phyloP scores from a whole-genome alignment of 2,888 invertebrate species.

The Pediacus dermestoides region DNA sequence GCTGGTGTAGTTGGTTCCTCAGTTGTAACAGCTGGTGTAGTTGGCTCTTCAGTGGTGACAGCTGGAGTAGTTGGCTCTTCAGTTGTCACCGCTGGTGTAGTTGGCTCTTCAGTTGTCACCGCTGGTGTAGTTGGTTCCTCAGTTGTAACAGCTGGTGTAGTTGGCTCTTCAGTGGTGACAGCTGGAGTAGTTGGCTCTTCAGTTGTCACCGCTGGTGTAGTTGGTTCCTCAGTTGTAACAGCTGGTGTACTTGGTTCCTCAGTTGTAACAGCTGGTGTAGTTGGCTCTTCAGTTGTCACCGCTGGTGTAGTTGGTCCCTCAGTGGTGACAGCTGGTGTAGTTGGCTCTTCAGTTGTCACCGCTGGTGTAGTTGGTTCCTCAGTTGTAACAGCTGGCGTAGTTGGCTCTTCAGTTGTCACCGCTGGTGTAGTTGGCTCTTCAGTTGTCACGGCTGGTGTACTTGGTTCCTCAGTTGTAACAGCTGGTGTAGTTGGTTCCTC shows the following conservation, averaged over 20 bases:
- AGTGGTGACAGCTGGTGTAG: slow-evolving; percentile 5
- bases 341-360: slow-evolving; percentile 6
- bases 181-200: slow-evolving; percentile 7
- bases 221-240: slow-evolving; percentile 26
- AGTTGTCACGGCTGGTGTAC: slow-evolving; percentile 16
- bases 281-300: slow-evolving; percentile 16
- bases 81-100: slow-evolving; percentile 30
- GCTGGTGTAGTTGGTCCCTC: neutral
- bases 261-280: slow-evolving; percentile 1
- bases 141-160: slow-evolving; percentile 16
- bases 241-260: slow-evolving; percentile 43
- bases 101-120: slow-evolving; percentile 37
- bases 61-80: slow-evolving; percentile 11
- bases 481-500: slow-evolving; percentile 7
- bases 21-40: slow-evolving; percentile 7
- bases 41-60: slow-evolving; percentile 6
- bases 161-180: neutral
- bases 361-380: slow-evolving; percentile 11
- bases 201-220: slow-evolving; percentile 1
- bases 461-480: slow-evolving; percentile 1
- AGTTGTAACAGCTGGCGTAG: slow-evolving; percentile 30
- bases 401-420: slow-evolving; percentile 37
- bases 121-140: neutral
- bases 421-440: neutral
- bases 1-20: neutral